These are phyloP conservation scores for Ennomos fuscantarius DNA, from an alignment of 2,888 invertebrate genomes.

Conservation along the genomic window DNA sequence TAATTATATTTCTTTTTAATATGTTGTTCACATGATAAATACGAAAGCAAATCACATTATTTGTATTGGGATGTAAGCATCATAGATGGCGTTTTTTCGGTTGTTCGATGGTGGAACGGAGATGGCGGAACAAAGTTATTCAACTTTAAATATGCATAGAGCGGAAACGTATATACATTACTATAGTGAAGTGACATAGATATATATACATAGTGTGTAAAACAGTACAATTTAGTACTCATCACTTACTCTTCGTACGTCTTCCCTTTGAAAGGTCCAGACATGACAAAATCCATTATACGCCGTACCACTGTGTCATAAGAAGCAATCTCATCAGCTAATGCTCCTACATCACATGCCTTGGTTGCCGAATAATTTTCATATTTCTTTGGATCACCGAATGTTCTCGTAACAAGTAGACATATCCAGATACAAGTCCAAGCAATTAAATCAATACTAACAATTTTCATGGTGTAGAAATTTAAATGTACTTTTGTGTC, in stretches of 20 bases:
- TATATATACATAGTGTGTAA: too few relatives aligned
- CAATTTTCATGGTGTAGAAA: slow-evolving; percentile 10
- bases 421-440: slow-evolving; percentile 8
- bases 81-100: too few relatives aligned
- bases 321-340: slow-evolving; percentile 84
- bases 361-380: slow-evolving; percentile 35
- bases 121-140: too few relatives aligned
- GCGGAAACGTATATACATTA: too few relatives aligned
- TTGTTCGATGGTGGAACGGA: too few relatives aligned
- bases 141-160: too few relatives aligned
- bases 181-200: too few relatives aligned
- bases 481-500: slow-evolving; percentile 6
- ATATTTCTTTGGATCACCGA: slow-evolving; percentile 22
- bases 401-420: slow-evolving; percentile 17
- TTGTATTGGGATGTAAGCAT: too few relatives aligned
- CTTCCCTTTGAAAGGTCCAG: slow-evolving; percentile 83
- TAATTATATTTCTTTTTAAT: too few relatives aligned
- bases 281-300: slow-evolving; percentile 77
- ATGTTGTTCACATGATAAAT: too few relatives aligned
- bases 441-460: not conserved
- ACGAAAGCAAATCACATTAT: too few relatives aligned
- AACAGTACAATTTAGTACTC: too few relatives aligned
- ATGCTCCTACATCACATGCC: slow-evolving; percentile 52
- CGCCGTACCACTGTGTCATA: slow-evolving; percentile 79
- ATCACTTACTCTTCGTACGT: slow-evolving; percentile 82